Evolutionary conservation across 2,113 vertebrate genomes (phyloP).

Genomic region (Pseudopipra pipra): DNA sequence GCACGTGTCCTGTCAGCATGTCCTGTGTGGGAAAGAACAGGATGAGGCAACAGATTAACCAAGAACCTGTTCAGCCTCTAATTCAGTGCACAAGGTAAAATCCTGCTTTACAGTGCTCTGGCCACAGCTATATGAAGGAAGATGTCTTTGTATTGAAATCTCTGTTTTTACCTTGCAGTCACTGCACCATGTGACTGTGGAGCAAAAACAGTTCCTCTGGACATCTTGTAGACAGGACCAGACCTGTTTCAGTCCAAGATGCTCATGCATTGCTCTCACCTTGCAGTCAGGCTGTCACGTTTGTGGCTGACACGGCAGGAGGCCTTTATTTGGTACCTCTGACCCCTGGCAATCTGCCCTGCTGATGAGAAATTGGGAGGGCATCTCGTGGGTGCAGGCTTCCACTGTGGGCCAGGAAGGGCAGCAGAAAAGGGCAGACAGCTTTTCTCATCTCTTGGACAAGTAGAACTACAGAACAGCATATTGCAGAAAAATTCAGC

Average conservation of each 20-base stretch:
- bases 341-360: fast-evolving
- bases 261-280: fast-evolving
- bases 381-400: too few relatives aligned
- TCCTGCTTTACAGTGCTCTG: not conserved
- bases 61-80: not conserved
- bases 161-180: not conserved
- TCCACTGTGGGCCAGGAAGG: not conserved
- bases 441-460: not conserved
- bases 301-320: fast-evolving
- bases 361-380: not conserved
- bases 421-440: not conserved
- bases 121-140: not conserved
- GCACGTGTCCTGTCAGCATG: too few relatives aligned
- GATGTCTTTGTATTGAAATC: not conserved
- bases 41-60: not conserved
- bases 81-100: not conserved
- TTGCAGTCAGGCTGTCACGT: fast-evolving
- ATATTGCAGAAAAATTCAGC: not conserved
- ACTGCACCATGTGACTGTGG: too few relatives aligned
- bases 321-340: not conserved
- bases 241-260: not conserved
- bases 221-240: not conserved
- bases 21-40: not conserved
- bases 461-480: not conserved
- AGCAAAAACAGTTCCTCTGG: not conserved